These are phyloP conservation scores for Apotomis turbidana DNA, from an alignment of 2,888 invertebrate species.

Conservation along the genomic window DNA sequence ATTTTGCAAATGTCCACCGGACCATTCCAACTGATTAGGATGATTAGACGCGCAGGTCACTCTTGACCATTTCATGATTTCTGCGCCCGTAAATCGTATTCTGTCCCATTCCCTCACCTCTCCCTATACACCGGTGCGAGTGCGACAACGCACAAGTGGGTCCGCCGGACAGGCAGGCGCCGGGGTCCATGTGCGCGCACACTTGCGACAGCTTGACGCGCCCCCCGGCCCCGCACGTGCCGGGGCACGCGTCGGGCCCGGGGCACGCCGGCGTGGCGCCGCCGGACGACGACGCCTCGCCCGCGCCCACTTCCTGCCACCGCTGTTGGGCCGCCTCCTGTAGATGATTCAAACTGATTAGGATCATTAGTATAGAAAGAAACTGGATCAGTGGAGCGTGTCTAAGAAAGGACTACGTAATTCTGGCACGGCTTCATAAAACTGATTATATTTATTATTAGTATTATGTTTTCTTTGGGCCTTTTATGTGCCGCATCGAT, in stretches of 20 bases:
- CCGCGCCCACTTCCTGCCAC: slow-evolving; percentile 69
- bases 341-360: background rate
- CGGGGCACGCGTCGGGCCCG: slow-evolving; percentile 57
- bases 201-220: slow-evolving; percentile 69
- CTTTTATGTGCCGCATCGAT: no score
- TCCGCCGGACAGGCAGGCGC: slow-evolving; percentile 65
- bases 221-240: slow-evolving; percentile 63
- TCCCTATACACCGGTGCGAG: slow-evolving; percentile 73
- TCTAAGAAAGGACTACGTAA: no score
- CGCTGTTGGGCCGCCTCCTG: slow-evolving; percentile 74
- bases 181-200: slow-evolving; percentile 77
- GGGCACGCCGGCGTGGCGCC: slow-evolving; percentile 52
- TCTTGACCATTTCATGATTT: no score
- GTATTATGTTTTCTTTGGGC: no score
- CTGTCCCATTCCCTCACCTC: slow-evolving; percentile 58
- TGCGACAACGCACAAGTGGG: slow-evolving; percentile 76
- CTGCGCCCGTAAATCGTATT: no score
- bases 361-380: no score
- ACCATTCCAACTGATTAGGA: no score
- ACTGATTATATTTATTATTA: no score
- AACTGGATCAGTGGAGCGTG: no score
- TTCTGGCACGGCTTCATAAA: no score
- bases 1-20: no score
- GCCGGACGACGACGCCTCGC: slow-evolving; percentile 66
- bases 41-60: no score